A percentile compares a stretch with the other conserved stretches of the same genome.
These are phyloP conservation scores for Cryptophagus acutangulus DNA, from an alignment of 2,888 invertebrate species.

Conservation along the genomic window DNA sequence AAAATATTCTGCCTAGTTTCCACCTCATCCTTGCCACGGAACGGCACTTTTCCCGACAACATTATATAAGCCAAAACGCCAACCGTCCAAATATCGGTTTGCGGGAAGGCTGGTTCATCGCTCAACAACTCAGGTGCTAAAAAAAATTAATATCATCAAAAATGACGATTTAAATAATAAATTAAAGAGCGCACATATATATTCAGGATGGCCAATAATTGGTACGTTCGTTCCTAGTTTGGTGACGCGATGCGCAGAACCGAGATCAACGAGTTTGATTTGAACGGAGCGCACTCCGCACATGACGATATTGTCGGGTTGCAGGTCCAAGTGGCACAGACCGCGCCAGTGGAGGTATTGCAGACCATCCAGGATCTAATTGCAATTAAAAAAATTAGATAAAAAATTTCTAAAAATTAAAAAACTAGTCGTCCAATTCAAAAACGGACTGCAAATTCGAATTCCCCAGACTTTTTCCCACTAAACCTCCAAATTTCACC, in stretches of 20 bases:
- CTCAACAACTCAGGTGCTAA: conserved; percentile 83
- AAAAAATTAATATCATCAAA: conserved; percentile 17
- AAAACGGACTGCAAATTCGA: too few species aligned
- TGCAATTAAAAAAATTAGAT: conserved; percentile 3
- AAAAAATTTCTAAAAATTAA: too few species aligned
- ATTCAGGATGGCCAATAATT: conserved; percentile 69
- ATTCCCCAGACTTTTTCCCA: too few species aligned
- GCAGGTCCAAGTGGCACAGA: conserved; percentile 80
- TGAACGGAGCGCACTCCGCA: conserved; percentile 76
- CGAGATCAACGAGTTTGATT: conserved; percentile 90
- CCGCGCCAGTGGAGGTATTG: conserved; percentile 96
- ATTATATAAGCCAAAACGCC: conserved; percentile 89
- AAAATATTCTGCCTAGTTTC: conserved; percentile 90
- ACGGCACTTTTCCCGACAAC: conserved; percentile 89
- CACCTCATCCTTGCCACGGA: conserved; percentile 72
- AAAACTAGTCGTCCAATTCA: too few species aligned
- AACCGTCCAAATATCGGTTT: conserved; percentile 94
- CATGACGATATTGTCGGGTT: conserved; percentile 95
- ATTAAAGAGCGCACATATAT: conserved; percentile 58
- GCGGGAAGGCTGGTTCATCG: conserved; percentile 82
- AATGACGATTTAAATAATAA: not conserved
- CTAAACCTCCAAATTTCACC: too few species aligned
- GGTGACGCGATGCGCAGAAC: conserved; percentile 75
- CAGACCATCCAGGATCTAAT: conserved; percentile 72
- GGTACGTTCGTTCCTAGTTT: conserved; percentile 72